Base-by-base conservation (phyloP, 2,888 invertebrate genomes). In the Tholera decimalis region DNA sequence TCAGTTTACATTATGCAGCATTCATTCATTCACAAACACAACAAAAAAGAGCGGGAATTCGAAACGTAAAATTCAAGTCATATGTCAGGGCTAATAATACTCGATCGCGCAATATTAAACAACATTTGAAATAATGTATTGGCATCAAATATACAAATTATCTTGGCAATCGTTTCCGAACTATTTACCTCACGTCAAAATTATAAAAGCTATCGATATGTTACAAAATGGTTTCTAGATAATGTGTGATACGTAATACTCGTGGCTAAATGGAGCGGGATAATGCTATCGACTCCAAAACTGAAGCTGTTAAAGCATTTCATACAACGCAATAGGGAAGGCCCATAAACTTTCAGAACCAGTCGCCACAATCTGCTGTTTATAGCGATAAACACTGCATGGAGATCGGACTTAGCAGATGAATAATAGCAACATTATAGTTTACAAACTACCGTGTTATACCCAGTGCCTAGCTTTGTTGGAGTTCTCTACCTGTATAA, bases 171-270 rank as follows among this genome's bases (percentile, higher is more conserved):
- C 8, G 66, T 62, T 56, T 28, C 51, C 15, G 35, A 56, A 28
- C 60, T 57, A 65, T 75, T 73, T 59, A 77, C 47, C 55, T 66
- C 33, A 28, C 57, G 77, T 66, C 62, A 49, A 55, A 55, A 65
- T 55, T 55, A 43, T 77, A 72, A 65, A 72, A 77, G 60, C 74
- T 57, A 64, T 77, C 72, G 72, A 72, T 74, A 49, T 43, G 64
- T 77, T 77, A 54, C 56, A 26, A 46, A 54, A 76, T 47, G 43
- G 44, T 54, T 74, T 39, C 43, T 60, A 59, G 72, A 77, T 77
- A 60, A 69, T 64, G 41, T 51, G 33, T 53, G 35, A 44, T 30
- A 22, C 18, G 15, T 43, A 28, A 50, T 20, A 44, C 26, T 46
- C n/a, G 26, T 28, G 11, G 61, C 13, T 54, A 76, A 69, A 76